Evolutionary conservation across 2,113 vertebrate species (phyloP).

Genomic region (Chelonoidis abingdonii): DNA sequence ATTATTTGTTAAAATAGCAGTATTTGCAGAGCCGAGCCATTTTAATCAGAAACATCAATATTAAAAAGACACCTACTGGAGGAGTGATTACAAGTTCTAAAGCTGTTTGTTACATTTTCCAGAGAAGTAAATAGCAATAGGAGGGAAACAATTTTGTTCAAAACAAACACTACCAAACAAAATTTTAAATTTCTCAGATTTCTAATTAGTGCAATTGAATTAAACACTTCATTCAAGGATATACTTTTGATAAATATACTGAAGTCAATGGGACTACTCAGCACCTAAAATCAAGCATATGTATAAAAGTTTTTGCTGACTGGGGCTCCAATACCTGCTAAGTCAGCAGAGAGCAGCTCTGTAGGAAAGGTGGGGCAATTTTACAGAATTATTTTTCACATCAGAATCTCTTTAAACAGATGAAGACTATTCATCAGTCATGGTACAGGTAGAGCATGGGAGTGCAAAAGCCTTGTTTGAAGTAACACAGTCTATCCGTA

Average conservation of each 20-base stretch:
- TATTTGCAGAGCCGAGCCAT: conserved; percentile 18
- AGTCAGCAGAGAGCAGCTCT: not conserved
- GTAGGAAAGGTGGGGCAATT: not conserved
- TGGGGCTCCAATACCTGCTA: fast-evolving
- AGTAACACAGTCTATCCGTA: not conserved
- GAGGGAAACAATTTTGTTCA: not conserved
- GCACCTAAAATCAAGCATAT: not conserved
- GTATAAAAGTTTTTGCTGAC: not conserved
- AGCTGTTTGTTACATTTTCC: not conserved
- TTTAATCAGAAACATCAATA: conserved; percentile 38
- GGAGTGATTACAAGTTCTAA: not conserved
- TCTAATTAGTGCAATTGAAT: not conserved
- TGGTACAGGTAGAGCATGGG: not conserved
- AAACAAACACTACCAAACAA: not conserved
- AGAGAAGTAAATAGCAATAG: not conserved
- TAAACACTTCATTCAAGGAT: not conserved
- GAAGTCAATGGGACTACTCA: not conserved
- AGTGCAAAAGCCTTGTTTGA: not conserved
- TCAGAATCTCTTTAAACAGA: not conserved
- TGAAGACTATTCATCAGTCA: not conserved
- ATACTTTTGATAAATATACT: not conserved
- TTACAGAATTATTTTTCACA: not conserved
- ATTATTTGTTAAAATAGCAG: not conserved
- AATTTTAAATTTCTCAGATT: not conserved
- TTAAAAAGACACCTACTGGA: conserved; percentile 35